These are phyloP conservation scores for Alligator mississippiensis DNA, from an alignment of 2,113 vertebrate species.

Conservation along the genomic window DNA sequence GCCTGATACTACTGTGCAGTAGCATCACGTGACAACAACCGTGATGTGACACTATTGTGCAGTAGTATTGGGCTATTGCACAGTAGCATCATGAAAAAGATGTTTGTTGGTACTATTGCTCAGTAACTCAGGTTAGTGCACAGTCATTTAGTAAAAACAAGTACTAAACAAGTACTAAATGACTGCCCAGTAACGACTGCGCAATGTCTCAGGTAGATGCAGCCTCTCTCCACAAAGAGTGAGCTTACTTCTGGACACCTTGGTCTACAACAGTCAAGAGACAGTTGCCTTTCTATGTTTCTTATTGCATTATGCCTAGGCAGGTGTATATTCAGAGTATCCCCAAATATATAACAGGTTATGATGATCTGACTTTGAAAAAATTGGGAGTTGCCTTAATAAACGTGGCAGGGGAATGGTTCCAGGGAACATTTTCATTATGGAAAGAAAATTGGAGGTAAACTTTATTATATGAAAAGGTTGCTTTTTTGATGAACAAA, in stretches of 20 bases:
- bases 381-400: not conserved
- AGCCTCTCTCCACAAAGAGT: not conserved
- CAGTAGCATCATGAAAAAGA: too few species aligned
- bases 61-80: too few species aligned
- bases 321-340: not conserved
- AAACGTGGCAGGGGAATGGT: fast-evolving
- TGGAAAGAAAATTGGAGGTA: not conserved
- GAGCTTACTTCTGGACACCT: not conserved
- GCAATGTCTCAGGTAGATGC: too few species aligned
- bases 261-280: not conserved
- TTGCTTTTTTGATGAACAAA: not conserved
- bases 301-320: not conserved
- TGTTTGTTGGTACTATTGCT: too few species aligned
- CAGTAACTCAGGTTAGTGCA: too few species aligned
- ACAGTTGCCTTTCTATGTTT: not conserved
- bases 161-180: too few species aligned
- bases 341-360: not conserved
- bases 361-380: not conserved
- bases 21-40: too few species aligned
- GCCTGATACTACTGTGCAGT: too few species aligned
- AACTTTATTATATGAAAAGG: not conserved
- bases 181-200: too few species aligned
- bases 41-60: too few species aligned
- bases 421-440: not conserved
- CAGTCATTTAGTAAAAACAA: too few species aligned